Evolutionary conservation across 2,113 vertebrate species (phyloP), one percentile per base, ranked within the genome.

Genomic region (Ornithorhynchus anatinus): DNA sequence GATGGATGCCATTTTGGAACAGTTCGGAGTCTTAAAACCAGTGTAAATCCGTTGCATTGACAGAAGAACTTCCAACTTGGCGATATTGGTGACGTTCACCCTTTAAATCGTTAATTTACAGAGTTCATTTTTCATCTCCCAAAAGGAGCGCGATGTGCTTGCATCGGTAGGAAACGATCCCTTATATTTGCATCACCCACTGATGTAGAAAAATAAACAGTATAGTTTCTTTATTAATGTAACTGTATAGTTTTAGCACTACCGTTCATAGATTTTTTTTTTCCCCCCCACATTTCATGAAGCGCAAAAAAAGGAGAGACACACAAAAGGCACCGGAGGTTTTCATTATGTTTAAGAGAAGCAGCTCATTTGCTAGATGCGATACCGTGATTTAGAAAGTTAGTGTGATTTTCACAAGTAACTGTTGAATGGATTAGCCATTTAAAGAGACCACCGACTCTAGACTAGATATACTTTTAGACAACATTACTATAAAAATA

Each of bases 1-100:
- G 84, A 80, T 54, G 44, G 77, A 85, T 84, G 64, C 50, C 48
- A 76, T 79, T 84, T 88, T 80, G 77, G 43, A 80, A 80, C 50
- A 72, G 68, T 74, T 84, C 51, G 87, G 80, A 84, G 66, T 57
- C 81, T 77, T 79, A 64, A 75, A 83, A 79, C 50, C 77, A 88
- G 80, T 86, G 86, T 85, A 88, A 80, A 80, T 69, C 79, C 80
- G 79, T 22, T 80, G 51, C 69, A 73, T 84, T 83, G 84, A 67
- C 66, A 79, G 62, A 83, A 79, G 77, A 36, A 50, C 68, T 81
- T 64, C 62, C 72, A 82, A 63, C 59, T 82, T 48, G 73, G 31
- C 84, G 75, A 65, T 77, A 78, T 27, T 73, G 50, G 54, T 84
- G 68, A 72, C 58, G 78, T 39, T 80, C 68, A 78, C 74, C n/a